Percentiles rank a stretch among this genome's conserved stretches.
Evolutionary conservation across 2,113 vertebrate genomes (phyloP).

Genomic region (Lynx canadensis): DNA sequence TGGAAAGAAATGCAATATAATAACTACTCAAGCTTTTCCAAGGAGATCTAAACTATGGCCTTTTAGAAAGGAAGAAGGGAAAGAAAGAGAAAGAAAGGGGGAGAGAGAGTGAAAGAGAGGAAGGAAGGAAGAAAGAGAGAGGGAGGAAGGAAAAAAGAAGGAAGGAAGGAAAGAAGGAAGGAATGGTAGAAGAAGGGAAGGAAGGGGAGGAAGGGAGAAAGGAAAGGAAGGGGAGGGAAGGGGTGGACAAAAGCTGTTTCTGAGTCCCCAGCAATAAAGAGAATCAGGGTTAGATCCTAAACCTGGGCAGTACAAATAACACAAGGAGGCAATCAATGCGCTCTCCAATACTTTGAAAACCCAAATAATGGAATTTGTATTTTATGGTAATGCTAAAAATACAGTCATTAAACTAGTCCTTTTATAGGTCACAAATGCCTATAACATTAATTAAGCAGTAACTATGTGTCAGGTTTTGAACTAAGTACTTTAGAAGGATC

Average conservation of each 20-base stretch:
- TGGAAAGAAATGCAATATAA: constrained; percentile 24
- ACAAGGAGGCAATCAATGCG: not conserved
- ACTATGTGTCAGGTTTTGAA: not conserved
- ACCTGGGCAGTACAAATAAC: not conserved
- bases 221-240: not conserved
- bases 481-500: constrained; percentile 19
- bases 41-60: not conserved
- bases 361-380: not conserved
- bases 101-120: no score
- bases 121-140: not conserved
- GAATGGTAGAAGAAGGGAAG: no score
- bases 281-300: not conserved
- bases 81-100: not conserved
- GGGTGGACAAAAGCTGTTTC: not conserved
- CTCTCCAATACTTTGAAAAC: not conserved
- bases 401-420: not conserved
- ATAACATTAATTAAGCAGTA: not conserved
- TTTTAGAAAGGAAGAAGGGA: not conserved
- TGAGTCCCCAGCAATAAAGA: not conserved
- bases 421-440: constrained; percentile 6
- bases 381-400: not conserved
- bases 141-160: no score
- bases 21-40: not conserved
- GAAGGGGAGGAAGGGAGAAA: no score
- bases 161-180: no score